Conservation (phyloP, 2,797 vertebrate species). For the Schizothorax lantsangensis region DNA sequence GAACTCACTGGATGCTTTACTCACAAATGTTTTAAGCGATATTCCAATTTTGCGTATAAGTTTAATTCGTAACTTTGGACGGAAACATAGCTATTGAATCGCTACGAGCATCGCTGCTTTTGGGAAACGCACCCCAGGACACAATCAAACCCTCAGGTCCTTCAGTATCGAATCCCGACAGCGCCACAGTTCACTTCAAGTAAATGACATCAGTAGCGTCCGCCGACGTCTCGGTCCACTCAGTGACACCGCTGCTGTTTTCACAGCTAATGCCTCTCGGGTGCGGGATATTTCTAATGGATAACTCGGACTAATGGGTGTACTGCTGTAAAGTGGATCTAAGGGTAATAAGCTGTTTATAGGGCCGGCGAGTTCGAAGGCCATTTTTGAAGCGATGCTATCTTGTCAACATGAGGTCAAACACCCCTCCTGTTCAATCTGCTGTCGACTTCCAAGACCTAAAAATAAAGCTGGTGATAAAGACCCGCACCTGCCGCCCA, state of each 20-base stretch:
- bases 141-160: conserved; percentile 69
- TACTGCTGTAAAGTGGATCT: conserved; percentile 17
- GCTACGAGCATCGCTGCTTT: neutral
- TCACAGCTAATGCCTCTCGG: neutral
- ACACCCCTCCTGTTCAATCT: conserved; percentile 67
- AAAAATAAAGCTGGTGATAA: conserved; percentile 79
- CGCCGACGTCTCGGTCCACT: conserved; percentile 42
- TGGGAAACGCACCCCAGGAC: conserved; percentile 45
- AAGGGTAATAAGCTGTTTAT: conserved; percentile 66
- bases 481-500: conserved; percentile 77
- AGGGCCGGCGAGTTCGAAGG: conserved; percentile 62
- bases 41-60: neutral
- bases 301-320: neutral
- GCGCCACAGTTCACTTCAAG: conserved; percentile 73
- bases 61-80: neutral
- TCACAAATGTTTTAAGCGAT: neutral
- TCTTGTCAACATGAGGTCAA: conserved; percentile 76
- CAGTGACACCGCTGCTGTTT: neutral
- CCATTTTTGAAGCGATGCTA: conserved; percentile 64
- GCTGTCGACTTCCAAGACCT: conserved; percentile 66
- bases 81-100: neutral
- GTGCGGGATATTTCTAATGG: neutral
- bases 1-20: neutral
- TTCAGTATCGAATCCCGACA: conserved; percentile 77
- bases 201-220: conserved; percentile 74